Evolutionary conservation across 1,140 invertebrate genomes (phyloP).

Genomic region (Dolichoris vasculosae): DNA sequence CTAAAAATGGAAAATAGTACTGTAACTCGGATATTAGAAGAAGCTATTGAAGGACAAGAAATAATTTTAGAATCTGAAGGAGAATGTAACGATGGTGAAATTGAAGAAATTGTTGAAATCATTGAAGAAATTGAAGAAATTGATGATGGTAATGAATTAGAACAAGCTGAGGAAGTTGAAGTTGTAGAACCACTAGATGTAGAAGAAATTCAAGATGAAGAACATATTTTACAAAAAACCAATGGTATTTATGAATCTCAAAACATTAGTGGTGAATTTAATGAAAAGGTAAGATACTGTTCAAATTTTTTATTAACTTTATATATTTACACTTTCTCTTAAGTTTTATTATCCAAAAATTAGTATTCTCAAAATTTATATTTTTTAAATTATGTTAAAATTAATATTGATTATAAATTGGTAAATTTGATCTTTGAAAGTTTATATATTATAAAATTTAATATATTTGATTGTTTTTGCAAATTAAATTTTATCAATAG

Average conservation of each 20-base stretch:
- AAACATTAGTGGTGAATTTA: constrained; percentile 21
- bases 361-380: too few relatives aligned
- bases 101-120: constrained; percentile 63
- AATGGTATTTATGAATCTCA: constrained; percentile 44
- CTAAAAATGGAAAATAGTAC: constrained; percentile 59
- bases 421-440: too few relatives aligned
- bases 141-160: constrained; percentile 59
- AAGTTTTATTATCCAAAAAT: not conserved
- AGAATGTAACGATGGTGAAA: constrained; percentile 60
- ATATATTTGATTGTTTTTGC: not conserved
- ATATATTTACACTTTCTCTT: not conserved
- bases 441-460: too few relatives aligned
- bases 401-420: too few relatives aligned
- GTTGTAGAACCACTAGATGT: constrained; percentile 37
- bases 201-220: constrained; percentile 40
- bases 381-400: too few relatives aligned
- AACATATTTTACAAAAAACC: constrained; percentile 35
- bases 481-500: not conserved
- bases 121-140: constrained; percentile 65
- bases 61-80: constrained; percentile 65
- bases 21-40: constrained; percentile 64
- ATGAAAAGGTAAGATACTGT: constrained; percentile 24
- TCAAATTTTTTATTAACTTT: not conserved
- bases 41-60: constrained; percentile 60
- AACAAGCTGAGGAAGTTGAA: constrained; percentile 52